These are phyloP conservation scores for Saturnia pavonia DNA, from an alignment of 2,888 invertebrate genomes.

Conservation along the genomic window DNA sequence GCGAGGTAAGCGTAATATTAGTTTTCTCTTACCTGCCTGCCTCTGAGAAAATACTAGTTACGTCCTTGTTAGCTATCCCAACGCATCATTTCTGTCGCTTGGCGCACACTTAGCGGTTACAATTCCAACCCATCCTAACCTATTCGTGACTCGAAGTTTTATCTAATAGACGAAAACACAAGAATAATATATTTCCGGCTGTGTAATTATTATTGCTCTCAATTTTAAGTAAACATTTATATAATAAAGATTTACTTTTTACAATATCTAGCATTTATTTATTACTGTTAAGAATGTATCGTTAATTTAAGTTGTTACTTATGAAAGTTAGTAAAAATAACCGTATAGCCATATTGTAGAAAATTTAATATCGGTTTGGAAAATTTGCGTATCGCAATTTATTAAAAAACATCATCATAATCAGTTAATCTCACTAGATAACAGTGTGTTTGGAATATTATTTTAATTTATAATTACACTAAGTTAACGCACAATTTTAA, in stretches of 20 bases:
- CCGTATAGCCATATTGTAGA: constrained; percentile 68
- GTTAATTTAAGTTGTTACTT: neutral
- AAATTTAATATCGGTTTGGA: constrained; percentile 69
- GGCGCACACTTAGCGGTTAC: neutral
- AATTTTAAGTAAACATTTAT: neutral
- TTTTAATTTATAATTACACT: neutral
- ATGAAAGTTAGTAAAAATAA: neutral
- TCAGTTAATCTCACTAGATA: neutral
- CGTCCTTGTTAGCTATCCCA: no score
- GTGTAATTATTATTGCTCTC: neutral
- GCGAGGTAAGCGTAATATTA: no score
- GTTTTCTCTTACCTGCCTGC: no score
- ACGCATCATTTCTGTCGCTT: no score
- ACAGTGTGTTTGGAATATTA: neutral
- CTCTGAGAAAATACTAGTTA: no score
- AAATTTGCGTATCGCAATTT: constrained; percentile 23
- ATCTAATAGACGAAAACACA: neutral
- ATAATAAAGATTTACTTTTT: neutral
- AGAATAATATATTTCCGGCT: neutral
- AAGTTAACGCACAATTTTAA: neutral
- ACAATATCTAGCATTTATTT: neutral
- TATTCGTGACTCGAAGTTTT: neutral
- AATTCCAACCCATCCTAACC: neutral
- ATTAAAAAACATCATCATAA: neutral
- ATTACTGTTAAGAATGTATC: neutral